These are phyloP conservation scores for Leptinotarsa undecemlineata DNA, from an alignment of 1,140 invertebrate genomes.

Conservation along the genomic window DNA sequence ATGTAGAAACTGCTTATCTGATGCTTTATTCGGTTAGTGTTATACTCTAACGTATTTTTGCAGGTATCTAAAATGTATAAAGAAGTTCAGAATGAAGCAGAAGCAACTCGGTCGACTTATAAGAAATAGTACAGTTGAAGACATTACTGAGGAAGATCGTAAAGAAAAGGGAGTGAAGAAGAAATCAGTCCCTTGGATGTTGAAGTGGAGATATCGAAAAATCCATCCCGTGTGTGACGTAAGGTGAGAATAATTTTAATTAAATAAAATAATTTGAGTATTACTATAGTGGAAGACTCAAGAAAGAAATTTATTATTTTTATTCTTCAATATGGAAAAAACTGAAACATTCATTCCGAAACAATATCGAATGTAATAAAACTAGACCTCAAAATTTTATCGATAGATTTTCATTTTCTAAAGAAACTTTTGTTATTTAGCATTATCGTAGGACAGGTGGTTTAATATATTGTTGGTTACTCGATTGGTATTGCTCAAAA, in stretches of 20 bases:
- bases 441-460: no score
- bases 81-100: neutral
- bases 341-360: no score
- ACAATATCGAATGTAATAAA: no score
- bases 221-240: constrained; percentile 32
- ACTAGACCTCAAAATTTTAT: no score
- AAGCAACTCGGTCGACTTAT: neutral
- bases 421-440: no score
- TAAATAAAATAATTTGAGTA: no score
- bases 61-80: neutral
- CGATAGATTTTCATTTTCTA: no score
- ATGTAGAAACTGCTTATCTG: neutral
- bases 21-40: neutral
- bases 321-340: no score
- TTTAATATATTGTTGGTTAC: no score
- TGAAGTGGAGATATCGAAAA: constrained; percentile 33
- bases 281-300: no score
- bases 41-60: neutral
- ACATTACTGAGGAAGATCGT: neutral
- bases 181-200: constrained; percentile 26
- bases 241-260: constrained; percentile 28
- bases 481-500: no score
- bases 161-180: constrained; percentile 23
- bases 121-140: neutral
- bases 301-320: no score